A percentile compares a stretch with the other conserved stretches of the same genome.
Conservation (phyloP, 2,113 vertebrate genomes). For the Pogona vitticeps region DNA sequence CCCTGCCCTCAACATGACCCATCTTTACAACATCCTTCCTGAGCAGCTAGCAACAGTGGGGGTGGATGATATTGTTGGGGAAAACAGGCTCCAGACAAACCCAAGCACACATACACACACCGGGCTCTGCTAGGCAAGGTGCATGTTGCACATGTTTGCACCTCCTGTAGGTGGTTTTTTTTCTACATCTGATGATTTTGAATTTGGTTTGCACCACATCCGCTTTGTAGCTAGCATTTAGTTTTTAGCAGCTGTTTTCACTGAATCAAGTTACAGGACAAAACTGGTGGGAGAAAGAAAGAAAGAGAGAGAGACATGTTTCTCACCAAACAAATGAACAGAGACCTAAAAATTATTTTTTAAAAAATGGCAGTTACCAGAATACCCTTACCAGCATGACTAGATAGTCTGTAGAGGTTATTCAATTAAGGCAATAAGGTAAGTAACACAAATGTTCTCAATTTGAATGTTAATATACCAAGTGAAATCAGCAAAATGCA, state of each 20-base stretch:
- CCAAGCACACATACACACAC: background rate
- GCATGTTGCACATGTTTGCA: background rate
- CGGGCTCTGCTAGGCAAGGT: background rate
- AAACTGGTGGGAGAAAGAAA: background rate
- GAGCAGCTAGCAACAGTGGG: background rate
- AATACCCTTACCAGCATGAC: too few relatives aligned
- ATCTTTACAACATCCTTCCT: fast-evolving
- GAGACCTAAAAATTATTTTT: background rate
- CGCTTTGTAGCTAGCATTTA: slow-evolving; percentile 5
- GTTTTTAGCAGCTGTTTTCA: background rate
- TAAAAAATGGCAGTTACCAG: too few relatives aligned
- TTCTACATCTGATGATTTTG: slow-evolving; percentile 28
- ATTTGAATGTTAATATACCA: too few relatives aligned
- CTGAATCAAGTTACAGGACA: background rate
- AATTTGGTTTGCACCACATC: slow-evolving; percentile 28
- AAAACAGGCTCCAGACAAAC: background rate
- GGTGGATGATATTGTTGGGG: fast-evolving
- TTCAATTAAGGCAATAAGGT: too few relatives aligned
- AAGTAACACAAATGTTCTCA: too few relatives aligned
- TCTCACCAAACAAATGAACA: background rate
- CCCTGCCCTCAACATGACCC: background rate
- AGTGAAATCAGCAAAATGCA: too few relatives aligned
- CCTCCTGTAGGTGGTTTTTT: slow-evolving; percentile 48
- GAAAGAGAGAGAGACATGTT: background rate
- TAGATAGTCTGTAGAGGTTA: too few relatives aligned